These are phyloP conservation scores for Nephrotoma appendiculata DNA, from an alignment of 2,888 invertebrate genomes.

Conservation along the genomic window DNA sequence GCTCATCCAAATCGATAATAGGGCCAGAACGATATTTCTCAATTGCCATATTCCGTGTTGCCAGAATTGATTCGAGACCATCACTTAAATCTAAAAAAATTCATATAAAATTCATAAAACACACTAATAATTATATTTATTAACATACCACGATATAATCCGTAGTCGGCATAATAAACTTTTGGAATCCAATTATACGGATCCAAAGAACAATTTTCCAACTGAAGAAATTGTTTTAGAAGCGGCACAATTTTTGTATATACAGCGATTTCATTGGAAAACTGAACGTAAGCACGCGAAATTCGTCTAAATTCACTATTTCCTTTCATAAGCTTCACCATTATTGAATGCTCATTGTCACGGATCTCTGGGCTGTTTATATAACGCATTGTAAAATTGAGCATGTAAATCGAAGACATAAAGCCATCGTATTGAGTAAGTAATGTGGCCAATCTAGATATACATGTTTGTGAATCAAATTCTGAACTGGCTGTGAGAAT, in stretches of 20 bases:
- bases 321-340: constrained; percentile 9
- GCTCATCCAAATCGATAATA: constrained; percentile 18
- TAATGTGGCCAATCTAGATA: not conserved
- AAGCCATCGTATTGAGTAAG: constrained; percentile 9
- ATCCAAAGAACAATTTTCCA: not conserved
- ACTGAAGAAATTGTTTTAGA: constrained; percentile 1
- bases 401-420: constrained; percentile 11
- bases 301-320: constrained; percentile 3
- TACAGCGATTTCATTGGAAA: constrained; percentile 7
- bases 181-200: constrained; percentile 6
- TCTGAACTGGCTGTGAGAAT: not conserved
- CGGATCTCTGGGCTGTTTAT: not conserved
- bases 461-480: not conserved
- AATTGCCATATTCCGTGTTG: constrained; percentile 23
- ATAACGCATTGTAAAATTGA: not conserved
- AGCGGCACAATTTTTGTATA: constrained; percentile 5
- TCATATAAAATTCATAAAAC: no score
- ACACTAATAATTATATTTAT: not conserved
- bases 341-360: not conserved
- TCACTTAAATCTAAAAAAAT: constrained; percentile 2
- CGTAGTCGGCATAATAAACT: constrained; percentile 7
- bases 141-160: not conserved
- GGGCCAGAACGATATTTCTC: constrained; percentile 25
- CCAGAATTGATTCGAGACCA: constrained; percentile 22
- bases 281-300: constrained; percentile 1